Percentiles rank a stretch among this genome's conserved stretches.
Conservation (phyloP, 2,113 vertebrate genomes). For the Sylvia atricapilla region DNA sequence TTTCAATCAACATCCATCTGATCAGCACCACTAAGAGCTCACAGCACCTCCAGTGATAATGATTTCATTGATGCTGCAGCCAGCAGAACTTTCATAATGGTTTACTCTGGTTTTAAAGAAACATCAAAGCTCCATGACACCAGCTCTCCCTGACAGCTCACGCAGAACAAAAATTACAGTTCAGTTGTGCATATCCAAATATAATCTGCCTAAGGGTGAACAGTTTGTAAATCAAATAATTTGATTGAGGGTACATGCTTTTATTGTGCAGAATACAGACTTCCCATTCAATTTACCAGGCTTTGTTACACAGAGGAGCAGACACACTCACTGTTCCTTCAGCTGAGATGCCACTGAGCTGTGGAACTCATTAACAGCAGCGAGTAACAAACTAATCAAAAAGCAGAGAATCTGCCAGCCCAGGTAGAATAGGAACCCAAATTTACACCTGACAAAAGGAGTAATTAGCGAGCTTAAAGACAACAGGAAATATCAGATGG, state of each 20-base stretch:
- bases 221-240: slow-evolving; percentile 60
- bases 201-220: slow-evolving; percentile 68
- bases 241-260: slow-evolving; percentile 39
- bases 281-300: not conserved
- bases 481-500: slow-evolving; percentile 67
- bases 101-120: slow-evolving; percentile 53
- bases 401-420: slow-evolving; percentile 48
- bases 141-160: slow-evolving; percentile 45
- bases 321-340: not conserved
- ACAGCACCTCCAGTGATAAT: not conserved
- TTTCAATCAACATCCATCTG: slow-evolving; percentile 8
- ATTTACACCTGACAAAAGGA: slow-evolving; percentile 68
- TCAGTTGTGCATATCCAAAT: slow-evolving; percentile 48
- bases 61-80: not conserved
- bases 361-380: slow-evolving; percentile 60
- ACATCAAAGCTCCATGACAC: slow-evolving; percentile 56
- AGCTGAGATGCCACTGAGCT: slow-evolving; percentile 33
- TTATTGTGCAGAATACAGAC: not conserved
- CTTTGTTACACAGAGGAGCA: not conserved
- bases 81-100: slow-evolving; percentile 34
- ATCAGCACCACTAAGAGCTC: not conserved
- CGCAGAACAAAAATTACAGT: slow-evolving; percentile 9
- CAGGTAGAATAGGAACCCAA: slow-evolving; percentile 65
- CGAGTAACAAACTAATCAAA: slow-evolving; percentile 52
- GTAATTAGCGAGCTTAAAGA: slow-evolving; percentile 70